phyloP scores from a whole-genome alignment of 2,797 vertebrate species.

The Onychomys torridus region DNA sequence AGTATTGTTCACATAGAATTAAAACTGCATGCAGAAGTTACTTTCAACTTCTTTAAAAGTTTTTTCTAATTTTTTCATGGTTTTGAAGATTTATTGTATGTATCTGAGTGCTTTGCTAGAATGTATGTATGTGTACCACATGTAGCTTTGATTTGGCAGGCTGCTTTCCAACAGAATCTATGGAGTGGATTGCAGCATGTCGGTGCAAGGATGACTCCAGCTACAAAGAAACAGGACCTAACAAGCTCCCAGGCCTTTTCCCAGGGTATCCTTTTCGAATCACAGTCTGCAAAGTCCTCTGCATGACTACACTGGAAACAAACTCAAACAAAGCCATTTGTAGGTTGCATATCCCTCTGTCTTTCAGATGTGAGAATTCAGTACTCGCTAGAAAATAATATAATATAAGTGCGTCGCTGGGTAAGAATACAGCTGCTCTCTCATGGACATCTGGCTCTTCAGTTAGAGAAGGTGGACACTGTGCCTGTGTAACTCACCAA shows the following conservation, averaged over 20 bases:
- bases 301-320: background rate
- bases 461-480: background rate
- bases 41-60: background rate
- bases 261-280: constrained; percentile 42
- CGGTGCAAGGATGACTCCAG: background rate
- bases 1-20: background rate
- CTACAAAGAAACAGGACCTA: constrained; percentile 48
- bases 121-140: too few relatives aligned
- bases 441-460: background rate
- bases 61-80: background rate
- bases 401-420: background rate
- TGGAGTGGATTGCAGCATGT: constrained; percentile 44
- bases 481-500: background rate
- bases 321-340: constrained; percentile 34
- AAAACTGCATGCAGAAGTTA: constrained; percentile 28
- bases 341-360: background rate
- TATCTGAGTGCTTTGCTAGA: background rate
- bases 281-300: background rate
- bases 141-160: constrained; percentile 39
- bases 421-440: background rate
- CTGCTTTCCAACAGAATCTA: constrained; percentile 44
- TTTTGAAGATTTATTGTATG: background rate
- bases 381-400: constrained; percentile 14
- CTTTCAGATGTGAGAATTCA: constrained; percentile 23
- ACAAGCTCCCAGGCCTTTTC: constrained; percentile 34